Evolutionary conservation across 2,888 invertebrate genomes (phyloP).

Genomic region (Zaprionus bogoriensis): DNA sequence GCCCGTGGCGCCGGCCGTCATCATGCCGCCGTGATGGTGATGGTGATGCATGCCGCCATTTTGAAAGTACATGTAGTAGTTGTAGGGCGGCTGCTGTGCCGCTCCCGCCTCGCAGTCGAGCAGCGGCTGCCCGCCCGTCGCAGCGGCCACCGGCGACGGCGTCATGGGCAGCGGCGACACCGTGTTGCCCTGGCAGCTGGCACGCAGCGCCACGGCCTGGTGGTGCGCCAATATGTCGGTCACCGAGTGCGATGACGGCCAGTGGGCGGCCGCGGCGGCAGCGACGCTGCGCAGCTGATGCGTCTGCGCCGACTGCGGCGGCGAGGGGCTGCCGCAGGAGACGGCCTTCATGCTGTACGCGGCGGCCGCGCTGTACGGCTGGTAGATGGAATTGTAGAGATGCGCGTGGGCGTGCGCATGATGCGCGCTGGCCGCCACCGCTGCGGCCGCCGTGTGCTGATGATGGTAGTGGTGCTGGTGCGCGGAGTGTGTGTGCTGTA

Average conservation of each 20-base stretch:
- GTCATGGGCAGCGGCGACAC: constrained; percentile 77
- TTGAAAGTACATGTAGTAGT: constrained; percentile 83
- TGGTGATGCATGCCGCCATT: constrained; percentile 82
- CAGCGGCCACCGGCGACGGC: constrained; percentile 60
- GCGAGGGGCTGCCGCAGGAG: constrained; percentile 82
- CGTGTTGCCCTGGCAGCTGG: constrained; percentile 80
- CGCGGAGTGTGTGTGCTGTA: constrained; percentile 49
- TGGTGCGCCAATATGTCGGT: constrained; percentile 85
- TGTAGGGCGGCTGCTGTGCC: constrained; percentile 80
- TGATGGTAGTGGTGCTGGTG: constrained; percentile 69
- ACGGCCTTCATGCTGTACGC: constrained; percentile 82
- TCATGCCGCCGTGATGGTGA: constrained; percentile 81
- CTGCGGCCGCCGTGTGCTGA: constrained; percentile 69
- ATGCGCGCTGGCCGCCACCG: constrained; percentile 70
- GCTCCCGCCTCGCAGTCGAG: constrained; percentile 79
- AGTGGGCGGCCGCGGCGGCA: constrained; percentile 79
- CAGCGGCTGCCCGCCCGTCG: constrained; percentile 63
- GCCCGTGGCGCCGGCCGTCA: constrained; percentile 82
- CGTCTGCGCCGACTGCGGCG: constrained; percentile 80
- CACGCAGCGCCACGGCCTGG: constrained; percentile 81
- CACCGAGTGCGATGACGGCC: constrained; percentile 85
- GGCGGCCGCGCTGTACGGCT: constrained; percentile 82
- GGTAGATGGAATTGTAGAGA: constrained; percentile 85
- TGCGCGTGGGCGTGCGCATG: constrained; percentile 82
- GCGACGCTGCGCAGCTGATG: constrained; percentile 79